Base-by-base conservation (phyloP, 2,888 invertebrate species). In the Amphipoea lucens region DNA sequence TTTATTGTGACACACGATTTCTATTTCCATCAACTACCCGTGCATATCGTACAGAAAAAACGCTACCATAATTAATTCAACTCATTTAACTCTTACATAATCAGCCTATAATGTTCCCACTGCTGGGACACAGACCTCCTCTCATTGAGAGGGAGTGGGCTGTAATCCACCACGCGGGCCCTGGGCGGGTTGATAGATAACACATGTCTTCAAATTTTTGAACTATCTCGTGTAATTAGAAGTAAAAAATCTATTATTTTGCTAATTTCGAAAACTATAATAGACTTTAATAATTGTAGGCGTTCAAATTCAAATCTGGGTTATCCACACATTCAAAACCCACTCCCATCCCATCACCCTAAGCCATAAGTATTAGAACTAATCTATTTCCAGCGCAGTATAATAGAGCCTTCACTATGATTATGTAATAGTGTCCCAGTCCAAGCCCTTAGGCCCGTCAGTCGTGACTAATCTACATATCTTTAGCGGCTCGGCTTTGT, bases 381-480 rank as follows among this genome's bases (percentile, higher is more conserved):
- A 76, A 80, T 60, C 65, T 75, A 9, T 70, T 54, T 70, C 45
- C 40, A 29, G 45, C 48, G n/a, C 51, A 23, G 48, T 84, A 57
- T 40, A 75, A 63, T 11, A 75, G 51, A 60, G 2, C n/a, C 17
- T 65, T 57, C 11, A 36, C 5, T 36, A 48, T 42, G 14, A 66
- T 20, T 7, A 54, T 23, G 7, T 51, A 51, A 62, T 6, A 42
- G 36, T 60, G 65, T 9, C 23, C 14, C 62, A 17, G 65, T 11
- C 6, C 29, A 12, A 14, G 14, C 7, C 29, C 23, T n/a, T 3
- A 9, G 29, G 66, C 20, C 4, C 76, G 20, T 40, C 76, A 12
- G 48, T 23, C 91, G 90, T 91, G 91, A 86, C 90, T 84, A 84
- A 91, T 91, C 91, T 88, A 48, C 62, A 76, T 77, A 91, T 91